phyloP scores from a whole-genome alignment of 2,888 invertebrate genomes.

The Coronaproctus castanopsis region DNA sequence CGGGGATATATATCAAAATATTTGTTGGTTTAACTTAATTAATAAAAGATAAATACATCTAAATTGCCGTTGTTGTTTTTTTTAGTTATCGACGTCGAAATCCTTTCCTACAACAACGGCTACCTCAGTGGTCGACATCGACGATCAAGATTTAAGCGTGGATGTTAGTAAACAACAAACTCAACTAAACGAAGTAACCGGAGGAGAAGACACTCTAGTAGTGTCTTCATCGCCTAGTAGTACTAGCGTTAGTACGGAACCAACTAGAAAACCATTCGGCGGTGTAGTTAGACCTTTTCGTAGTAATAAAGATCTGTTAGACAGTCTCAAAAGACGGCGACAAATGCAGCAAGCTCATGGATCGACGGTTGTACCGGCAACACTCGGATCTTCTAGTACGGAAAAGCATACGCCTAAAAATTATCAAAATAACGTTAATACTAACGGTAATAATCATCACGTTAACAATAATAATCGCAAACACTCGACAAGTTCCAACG shows the following conservation, averaged over 20 bases:
- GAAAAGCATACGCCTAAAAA: not conserved
- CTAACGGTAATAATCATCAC: too few relatives aligned
- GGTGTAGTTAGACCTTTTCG: conserved; percentile 20
- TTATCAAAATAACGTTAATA: too few relatives aligned
- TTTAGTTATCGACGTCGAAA: not conserved
- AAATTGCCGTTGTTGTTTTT: too few relatives aligned
- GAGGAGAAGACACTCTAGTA: not conserved
- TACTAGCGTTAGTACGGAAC: conserved; percentile 4
- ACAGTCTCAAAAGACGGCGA: conserved; percentile 19
- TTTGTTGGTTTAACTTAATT: too few relatives aligned
- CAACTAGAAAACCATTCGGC: not conserved
- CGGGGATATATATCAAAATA: too few relatives aligned
- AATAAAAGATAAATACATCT: too few relatives aligned
- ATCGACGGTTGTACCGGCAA: conserved; percentile 9
- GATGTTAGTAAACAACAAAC: not conserved
- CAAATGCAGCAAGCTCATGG: conserved; percentile 9
- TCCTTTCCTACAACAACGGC: not conserved
- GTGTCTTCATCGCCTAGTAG: conserved; percentile 1
- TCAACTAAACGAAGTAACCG: not conserved
- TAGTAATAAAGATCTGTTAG: conserved; percentile 21
- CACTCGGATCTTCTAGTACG: not conserved
- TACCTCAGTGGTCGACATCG: not conserved
- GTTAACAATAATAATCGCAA: too few relatives aligned
- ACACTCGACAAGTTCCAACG: not conserved
- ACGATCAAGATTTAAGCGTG: not conserved